phyloP scores from a whole-genome alignment of 2,888 invertebrate species.

The Schizaphis graminum region DNA sequence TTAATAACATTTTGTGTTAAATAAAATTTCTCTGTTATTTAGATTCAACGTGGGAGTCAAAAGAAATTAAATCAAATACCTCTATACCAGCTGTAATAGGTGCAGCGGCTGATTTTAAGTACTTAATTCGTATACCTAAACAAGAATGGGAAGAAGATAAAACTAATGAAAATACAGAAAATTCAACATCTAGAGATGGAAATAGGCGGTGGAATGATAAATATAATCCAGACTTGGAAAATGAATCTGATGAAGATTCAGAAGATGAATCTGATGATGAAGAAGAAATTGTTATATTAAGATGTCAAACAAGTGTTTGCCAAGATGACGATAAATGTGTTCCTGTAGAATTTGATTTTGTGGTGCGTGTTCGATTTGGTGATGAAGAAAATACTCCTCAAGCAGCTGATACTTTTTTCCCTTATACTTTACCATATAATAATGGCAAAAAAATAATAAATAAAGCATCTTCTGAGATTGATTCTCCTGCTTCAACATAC shows the following conservation, averaged over 20 bases:
- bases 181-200: not conserved
- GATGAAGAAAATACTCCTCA: conserved; percentile 27
- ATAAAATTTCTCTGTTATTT: not conserved
- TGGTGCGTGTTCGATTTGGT: conserved; percentile 29
- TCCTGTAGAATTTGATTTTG: conserved; percentile 49
- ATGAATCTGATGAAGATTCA: conserved; percentile 17
- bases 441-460: not conserved
- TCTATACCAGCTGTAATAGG: not conserved
- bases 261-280: conserved; percentile 49
- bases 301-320: conserved; percentile 55
- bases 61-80: conserved; percentile 53
- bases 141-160: not conserved
- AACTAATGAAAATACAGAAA: not conserved
- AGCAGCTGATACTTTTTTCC: conserved; percentile 47
- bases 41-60: conserved; percentile 60
- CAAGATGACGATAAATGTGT: conserved; percentile 37
- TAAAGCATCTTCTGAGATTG: not conserved
- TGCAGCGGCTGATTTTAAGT: conserved; percentile 53
- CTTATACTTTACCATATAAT: conserved; percentile 19
- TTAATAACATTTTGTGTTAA: not conserved
- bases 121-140: conserved; percentile 56
- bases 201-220: conserved; percentile 10
- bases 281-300: conserved; percentile 51
- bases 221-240: conserved; percentile 2
- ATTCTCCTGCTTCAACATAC: not conserved